Base-by-base conservation (phyloP, 2,797 vertebrate genomes). In the Poeciliopsis presidionis region DNA sequence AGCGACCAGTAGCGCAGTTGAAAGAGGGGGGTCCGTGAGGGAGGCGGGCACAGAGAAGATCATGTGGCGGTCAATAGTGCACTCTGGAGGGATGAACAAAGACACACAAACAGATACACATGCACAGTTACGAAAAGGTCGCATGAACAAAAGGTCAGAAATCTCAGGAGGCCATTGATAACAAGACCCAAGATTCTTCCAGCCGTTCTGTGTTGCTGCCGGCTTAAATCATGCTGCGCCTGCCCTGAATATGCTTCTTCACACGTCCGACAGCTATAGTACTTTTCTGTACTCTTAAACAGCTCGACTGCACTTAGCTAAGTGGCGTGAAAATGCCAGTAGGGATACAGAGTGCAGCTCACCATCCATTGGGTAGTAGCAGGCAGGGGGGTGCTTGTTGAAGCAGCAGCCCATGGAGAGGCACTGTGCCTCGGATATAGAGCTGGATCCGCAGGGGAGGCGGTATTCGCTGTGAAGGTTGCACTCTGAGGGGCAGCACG, bases 301-400 rank as follows among this genome's bases (percentile, higher is more conserved):
- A 72, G 76, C 75, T 87, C 77, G 79, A 86, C 82, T 88, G 59
- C 67, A 87, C 85, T 77, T 77, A 65, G 73, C 80, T 75, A 88
- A 88, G 84, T 78, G 83, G 83, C 67, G 57, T 87, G 72, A 88
- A 91, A 89, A 92, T 78, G 78, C 83, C 87, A 88, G 55, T 76
- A 63, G 84, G 76, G 77, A 85, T 67, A 25, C 30, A 80, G 81
- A 82, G 75, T 74, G 77, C 63, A 76, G 83, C 94, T 93, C 85
- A 96, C 96, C 94, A 73, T 96, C 95, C 94, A 96, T 94, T 78
- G 94, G 93, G 92, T 96, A 95, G 90, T 92, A 94, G 91, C 96
- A 96, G 72, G 88, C 78, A 39, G 81, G 87, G 67, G 88, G 87
- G 8, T 83, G 41, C 75, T 85, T 73, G 84, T 61, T 87, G 89